Conservation (phyloP, 2,888 invertebrate species). For the Hedya salicella region DNA sequence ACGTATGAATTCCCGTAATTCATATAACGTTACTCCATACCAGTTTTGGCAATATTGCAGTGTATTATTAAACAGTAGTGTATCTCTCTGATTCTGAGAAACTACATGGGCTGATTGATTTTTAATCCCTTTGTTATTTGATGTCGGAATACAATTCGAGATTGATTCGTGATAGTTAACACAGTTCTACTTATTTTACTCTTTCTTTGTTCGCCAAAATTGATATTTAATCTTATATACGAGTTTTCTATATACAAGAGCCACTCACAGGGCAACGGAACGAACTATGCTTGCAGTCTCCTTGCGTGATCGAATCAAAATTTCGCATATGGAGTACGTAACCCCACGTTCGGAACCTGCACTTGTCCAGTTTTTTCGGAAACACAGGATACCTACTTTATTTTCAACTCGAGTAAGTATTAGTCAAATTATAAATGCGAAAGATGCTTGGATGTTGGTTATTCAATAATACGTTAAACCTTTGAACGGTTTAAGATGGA, state of each 20-base stretch:
- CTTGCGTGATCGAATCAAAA: no score
- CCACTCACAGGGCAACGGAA: no score
- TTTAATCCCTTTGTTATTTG: slow-evolving; percentile 46
- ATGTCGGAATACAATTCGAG: not conserved
- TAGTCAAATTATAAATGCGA: no score
- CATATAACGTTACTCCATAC: not conserved
- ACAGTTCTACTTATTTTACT: not conserved
- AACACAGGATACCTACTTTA: no score
- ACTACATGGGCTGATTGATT: slow-evolving; percentile 64
- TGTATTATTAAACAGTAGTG: slow-evolving; percentile 77
- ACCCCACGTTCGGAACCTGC: no score
- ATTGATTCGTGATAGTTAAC: slow-evolving; percentile 20
- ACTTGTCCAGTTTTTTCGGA: no score
- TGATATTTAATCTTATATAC: slow-evolving; percentile 1
- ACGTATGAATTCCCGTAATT: not conserved
- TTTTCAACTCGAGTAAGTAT: not conserved
- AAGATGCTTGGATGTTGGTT: no score
- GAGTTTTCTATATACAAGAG: not conserved
- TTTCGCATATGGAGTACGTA: no score
- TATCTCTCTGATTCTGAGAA: slow-evolving; percentile 62
- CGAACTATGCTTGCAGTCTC: no score
- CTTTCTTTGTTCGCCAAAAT: not conserved
- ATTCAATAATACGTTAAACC: no score
- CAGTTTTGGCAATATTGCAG: not conserved
- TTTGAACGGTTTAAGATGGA: no score